A percentile compares a stretch with the other conserved stretches of the same genome.
These are phyloP conservation scores for Myiothlypis chrysogaster DNA, from an alignment of 2,797 vertebrate species.

Conservation along the genomic window DNA sequence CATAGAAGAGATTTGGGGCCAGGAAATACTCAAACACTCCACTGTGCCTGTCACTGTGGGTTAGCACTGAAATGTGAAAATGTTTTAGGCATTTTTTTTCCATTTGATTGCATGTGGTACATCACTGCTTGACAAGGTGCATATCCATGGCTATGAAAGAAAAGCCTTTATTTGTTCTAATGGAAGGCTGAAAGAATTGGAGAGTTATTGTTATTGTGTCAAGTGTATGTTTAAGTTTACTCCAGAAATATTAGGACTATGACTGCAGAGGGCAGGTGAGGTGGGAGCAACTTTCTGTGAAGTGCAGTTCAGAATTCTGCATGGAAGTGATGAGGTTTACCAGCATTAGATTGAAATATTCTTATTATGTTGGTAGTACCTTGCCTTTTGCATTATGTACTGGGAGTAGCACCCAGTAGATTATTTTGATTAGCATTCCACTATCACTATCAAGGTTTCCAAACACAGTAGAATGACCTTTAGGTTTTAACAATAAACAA, in stretches of 20 bases:
- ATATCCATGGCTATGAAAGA: not conserved
- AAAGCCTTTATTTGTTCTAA: not conserved
- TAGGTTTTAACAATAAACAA: not conserved
- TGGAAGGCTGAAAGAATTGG: not conserved
- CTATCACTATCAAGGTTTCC: not conserved
- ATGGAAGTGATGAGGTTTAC: not conserved
- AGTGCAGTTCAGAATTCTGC: not conserved
- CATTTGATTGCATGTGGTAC: not conserved
- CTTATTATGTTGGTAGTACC: not conserved
- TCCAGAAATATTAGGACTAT: not conserved
- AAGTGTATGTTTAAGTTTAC: not conserved
- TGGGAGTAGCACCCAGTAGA: not conserved
- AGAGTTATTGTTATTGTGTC: not conserved
- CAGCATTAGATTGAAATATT: not conserved
- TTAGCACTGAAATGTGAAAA: not conserved
- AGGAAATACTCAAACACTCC: not conserved
- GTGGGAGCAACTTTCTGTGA: not conserved
- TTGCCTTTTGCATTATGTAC: not conserved
- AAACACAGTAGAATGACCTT: slow-evolving; percentile 25
- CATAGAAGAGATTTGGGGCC: not conserved
- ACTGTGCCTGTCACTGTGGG: not conserved
- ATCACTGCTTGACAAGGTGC: not conserved
- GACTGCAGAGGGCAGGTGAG: not conserved
- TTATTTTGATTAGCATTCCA: slow-evolving; percentile 25
- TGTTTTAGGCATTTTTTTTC: not conserved